A percentile compares a stretch with the other conserved stretches of the same genome.
Conservation (phyloP, 1,140 invertebrate species). For the Heliothis subflexa region DNA sequence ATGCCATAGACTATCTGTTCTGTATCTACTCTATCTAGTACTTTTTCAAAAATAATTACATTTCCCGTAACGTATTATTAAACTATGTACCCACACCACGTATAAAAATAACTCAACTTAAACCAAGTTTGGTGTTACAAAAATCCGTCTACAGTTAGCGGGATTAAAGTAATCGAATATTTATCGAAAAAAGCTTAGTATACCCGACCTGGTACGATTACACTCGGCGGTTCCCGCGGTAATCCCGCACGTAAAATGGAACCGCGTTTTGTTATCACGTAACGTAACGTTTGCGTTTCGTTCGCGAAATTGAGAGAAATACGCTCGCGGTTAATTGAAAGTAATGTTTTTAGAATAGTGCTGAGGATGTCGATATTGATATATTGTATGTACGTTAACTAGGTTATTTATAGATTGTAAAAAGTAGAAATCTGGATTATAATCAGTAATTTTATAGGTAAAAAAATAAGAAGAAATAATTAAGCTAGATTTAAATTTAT, state of each 20-base stretch:
- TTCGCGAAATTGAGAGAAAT: constrained; percentile 23
- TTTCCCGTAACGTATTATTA: not conserved
- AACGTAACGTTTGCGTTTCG: constrained; percentile 16
- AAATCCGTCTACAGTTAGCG: constrained; percentile 14
- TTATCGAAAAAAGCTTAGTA: constrained; percentile 32
- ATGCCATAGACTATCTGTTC: no score
- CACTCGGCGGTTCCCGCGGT: constrained; percentile 6
- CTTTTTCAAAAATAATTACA: no score
- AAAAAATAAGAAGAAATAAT: no score
- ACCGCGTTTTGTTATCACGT: constrained; percentile 8
- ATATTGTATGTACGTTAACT: no score
- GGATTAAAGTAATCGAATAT: constrained; percentile 28
- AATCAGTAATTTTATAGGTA: no score
- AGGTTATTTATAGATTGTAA: no score
- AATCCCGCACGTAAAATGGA: constrained; percentile 31
- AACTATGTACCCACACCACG: no score
- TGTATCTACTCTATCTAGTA: no score
- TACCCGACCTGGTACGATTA: constrained; percentile 1
- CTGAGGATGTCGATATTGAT: no score
- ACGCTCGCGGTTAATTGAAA: constrained; percentile 13
- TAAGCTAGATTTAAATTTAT: no score
- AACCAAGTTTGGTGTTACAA: not conserved
- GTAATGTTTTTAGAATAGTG: not conserved
- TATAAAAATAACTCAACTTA: not conserved
- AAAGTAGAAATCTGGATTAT: not conserved